Conservation (phyloP, 1,140 invertebrate genomes). For the Asbolus verrucosus region DNA sequence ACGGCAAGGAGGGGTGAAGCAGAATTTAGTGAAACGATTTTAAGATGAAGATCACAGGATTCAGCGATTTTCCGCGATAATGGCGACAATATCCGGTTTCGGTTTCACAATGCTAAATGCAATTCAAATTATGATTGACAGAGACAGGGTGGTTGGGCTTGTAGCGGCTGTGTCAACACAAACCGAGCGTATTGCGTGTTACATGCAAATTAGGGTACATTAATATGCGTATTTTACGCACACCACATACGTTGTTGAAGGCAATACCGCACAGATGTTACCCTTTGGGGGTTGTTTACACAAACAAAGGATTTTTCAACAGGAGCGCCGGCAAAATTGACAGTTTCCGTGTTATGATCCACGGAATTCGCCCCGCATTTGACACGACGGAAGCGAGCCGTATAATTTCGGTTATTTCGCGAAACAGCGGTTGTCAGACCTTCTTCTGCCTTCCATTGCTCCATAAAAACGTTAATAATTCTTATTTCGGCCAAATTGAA, state of each 20-base stretch:
- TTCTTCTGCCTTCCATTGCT: constrained; percentile 17
- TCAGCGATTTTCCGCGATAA: no score
- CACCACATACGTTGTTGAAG: constrained; percentile 54
- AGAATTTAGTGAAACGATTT: constrained; percentile 29
- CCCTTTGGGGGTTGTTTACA: constrained; percentile 59
- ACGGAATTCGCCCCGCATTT: constrained; percentile 35
- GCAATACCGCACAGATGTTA: constrained; percentile 57
- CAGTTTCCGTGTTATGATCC: constrained; percentile 47
- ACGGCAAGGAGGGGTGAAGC: constrained; percentile 32
- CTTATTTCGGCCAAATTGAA: constrained; percentile 10
- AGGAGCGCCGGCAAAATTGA: constrained; percentile 53
- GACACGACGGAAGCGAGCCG: constrained; percentile 22
- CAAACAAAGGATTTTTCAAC: constrained; percentile 59
- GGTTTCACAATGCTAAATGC: constrained; percentile 26
- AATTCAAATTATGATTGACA: constrained; percentile 56
- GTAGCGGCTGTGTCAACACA: constrained; percentile 61
- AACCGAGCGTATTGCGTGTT: constrained; percentile 59
- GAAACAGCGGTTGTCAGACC: constrained; percentile 13
- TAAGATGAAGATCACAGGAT: constrained; percentile 37
- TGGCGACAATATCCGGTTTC: constrained; percentile 34
- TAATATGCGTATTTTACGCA: constrained; percentile 62
- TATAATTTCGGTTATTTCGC: constrained; percentile 26
- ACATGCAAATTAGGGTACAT: constrained; percentile 62
- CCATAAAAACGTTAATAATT: constrained; percentile 35
- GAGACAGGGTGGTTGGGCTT: constrained; percentile 46